Percentiles rank a stretch among this genome's conserved stretches.
Conservation (phyloP, 2,113 vertebrate species). For the Gasterosteus nipponicus region DNA sequence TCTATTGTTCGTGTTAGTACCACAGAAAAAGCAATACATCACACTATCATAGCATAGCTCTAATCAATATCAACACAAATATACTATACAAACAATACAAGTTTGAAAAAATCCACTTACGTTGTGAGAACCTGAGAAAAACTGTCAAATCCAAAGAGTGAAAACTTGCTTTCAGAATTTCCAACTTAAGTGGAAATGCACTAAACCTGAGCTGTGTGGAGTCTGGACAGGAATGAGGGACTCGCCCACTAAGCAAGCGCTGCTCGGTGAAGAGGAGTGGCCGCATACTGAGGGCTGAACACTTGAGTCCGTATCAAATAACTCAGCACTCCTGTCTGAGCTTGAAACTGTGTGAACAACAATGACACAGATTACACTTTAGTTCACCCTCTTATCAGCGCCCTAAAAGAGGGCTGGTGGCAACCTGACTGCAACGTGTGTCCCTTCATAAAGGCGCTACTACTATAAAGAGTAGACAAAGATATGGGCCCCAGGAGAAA, state of each 20-base stretch:
- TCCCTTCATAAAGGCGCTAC: background rate
- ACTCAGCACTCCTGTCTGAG: slow-evolving; percentile 46
- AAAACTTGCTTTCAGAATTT: slow-evolving; percentile 15
- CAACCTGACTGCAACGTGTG: too few species aligned
- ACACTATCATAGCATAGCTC: background rate
- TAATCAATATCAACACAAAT: background rate
- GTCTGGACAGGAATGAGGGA: slow-evolving; percentile 58
- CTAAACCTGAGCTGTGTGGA: slow-evolving; percentile 29
- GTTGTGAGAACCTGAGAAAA: slow-evolving; percentile 17
- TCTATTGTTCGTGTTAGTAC: background rate
- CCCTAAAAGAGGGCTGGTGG: background rate
- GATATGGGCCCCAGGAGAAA: background rate
- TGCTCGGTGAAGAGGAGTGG: slow-evolving; percentile 69
- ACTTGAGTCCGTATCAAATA: slow-evolving; percentile 61
- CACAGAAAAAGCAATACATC: background rate
- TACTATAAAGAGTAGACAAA: background rate
- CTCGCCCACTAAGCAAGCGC: slow-evolving; percentile 53
- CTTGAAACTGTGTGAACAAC: slow-evolving; percentile 71
- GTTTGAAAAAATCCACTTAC: slow-evolving; percentile 50
- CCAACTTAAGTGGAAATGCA: slow-evolving; percentile 23
- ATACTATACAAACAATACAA: background rate
- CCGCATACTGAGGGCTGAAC: slow-evolving; percentile 47
- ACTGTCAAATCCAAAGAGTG: slow-evolving; percentile 33
- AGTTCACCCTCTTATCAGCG: slow-evolving; percentile 46
- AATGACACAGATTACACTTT: slow-evolving; percentile 42